A percentile compares a stretch with the other conserved stretches of the same genome.
Conservation (phyloP, 2,888 invertebrate species). For the Lordiphosa fenestrarum region DNA sequence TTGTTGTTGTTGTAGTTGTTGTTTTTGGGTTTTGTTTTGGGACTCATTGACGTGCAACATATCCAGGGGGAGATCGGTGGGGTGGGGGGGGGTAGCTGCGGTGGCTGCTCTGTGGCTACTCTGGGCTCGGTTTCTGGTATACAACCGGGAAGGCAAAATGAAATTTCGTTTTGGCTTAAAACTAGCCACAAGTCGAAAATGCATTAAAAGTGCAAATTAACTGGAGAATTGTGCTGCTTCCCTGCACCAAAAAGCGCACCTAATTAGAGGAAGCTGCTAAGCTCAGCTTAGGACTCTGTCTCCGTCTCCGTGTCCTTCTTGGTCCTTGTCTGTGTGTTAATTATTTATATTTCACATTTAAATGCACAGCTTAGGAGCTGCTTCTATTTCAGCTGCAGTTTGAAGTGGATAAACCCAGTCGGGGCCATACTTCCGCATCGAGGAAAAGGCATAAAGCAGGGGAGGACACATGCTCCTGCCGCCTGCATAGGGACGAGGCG, state of each 20-base stretch:
- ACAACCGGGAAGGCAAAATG: constrained; percentile 56
- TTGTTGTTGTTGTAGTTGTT: constrained; percentile 23
- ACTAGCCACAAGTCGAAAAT: constrained; percentile 64
- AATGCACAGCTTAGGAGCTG: constrained; percentile 63
- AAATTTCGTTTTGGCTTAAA: constrained; percentile 40
- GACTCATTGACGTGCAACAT: constrained; percentile 67
- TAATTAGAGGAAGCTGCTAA: constrained; percentile 47
- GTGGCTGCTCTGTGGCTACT: constrained; percentile 40
- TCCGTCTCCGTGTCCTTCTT: not conserved
- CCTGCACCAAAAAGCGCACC: constrained; percentile 33
- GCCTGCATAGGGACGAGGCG: constrained; percentile 33
- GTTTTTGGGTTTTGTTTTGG: constrained; percentile 54
- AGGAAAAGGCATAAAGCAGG: constrained; percentile 56
- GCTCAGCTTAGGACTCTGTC: constrained; percentile 6
- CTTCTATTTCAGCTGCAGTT: constrained; percentile 47
- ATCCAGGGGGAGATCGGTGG: constrained; percentile 23
- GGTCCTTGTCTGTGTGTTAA: constrained; percentile 41
- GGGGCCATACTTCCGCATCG: constrained; percentile 71
- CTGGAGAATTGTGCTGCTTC: constrained; percentile 51
- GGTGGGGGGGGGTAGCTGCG: not conserved
- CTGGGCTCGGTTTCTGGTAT: constrained; percentile 68
- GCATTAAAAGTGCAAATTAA: constrained; percentile 73
- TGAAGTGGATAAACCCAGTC: constrained; percentile 55
- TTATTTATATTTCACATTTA: constrained; percentile 74
- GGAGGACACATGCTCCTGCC: not conserved